Percentiles rank a stretch among this genome's conserved stretches.
These are phyloP conservation scores for Pelobates fuscus DNA, from an alignment of 2,113 vertebrate genomes.

Conservation along the genomic window DNA sequence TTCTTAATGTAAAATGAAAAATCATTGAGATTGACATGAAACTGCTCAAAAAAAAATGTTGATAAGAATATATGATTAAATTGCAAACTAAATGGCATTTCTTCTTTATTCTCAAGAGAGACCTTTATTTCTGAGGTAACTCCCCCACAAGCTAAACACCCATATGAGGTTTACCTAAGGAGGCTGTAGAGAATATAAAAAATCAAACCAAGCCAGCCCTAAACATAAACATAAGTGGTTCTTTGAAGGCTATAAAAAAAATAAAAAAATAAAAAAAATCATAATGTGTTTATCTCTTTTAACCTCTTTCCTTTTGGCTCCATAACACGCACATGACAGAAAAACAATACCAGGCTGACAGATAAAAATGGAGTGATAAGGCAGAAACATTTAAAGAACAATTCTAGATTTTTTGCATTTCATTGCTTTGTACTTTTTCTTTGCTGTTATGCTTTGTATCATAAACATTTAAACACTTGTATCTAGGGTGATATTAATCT, in stretches of 20 bases:
- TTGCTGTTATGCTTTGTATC: no score
- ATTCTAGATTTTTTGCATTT: not conserved
- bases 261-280: no score
- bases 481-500: no score
- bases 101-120: no score
- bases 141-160: not conserved
- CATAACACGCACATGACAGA: not conserved
- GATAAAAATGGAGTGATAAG: conserved; percentile 16
- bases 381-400: not conserved
- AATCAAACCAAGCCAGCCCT: conserved; percentile 19
- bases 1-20: no score
- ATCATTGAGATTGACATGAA: no score
- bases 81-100: no score
- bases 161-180: conserved; percentile 29
- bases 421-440: not conserved
- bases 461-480: no score
- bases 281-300: conserved; percentile 3
- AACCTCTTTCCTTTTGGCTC: not conserved
- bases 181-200: conserved; percentile 13
- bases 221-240: conserved; percentile 34
- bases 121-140: no score
- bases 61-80: no score
- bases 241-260: conserved; percentile 14
- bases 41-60: no score
- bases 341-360: not conserved